Conservation (phyloP, 2,888 invertebrate species). For the Drosophila villosipedis region DNA sequence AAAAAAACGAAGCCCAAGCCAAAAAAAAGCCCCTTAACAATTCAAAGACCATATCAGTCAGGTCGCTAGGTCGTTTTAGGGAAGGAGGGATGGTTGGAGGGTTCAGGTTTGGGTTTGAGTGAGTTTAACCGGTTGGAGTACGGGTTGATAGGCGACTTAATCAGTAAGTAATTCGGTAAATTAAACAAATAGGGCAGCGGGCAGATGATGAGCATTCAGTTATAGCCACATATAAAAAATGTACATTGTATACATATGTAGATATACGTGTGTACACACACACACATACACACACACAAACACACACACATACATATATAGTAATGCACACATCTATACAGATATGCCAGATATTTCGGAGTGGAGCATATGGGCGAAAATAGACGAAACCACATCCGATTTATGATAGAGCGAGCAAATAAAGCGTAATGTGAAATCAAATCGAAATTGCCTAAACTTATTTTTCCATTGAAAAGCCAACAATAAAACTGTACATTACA, state of each 20-base stretch:
- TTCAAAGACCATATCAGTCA: slow-evolving; percentile 28
- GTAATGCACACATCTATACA: not conserved
- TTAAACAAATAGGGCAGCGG: slow-evolving; percentile 62
- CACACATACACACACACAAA: not conserved
- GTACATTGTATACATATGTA: slow-evolving; percentile 1
- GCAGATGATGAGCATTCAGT: slow-evolving; percentile 38
- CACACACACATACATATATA: not conserved
- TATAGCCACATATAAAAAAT: slow-evolving; percentile 21
- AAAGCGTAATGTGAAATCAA: slow-evolving; percentile 69
- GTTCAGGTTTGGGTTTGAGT: slow-evolving; percentile 10
- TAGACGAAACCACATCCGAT: slow-evolving; percentile 39
- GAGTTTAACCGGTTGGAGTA: not conserved
- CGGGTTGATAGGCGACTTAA: slow-evolving; percentile 55
- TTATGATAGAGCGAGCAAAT: slow-evolving; percentile 61
- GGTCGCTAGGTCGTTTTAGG: slow-evolving; percentile 32
- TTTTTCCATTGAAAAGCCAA: slow-evolving; percentile 36
- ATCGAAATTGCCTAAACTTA: slow-evolving; percentile 60
- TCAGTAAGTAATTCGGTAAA: slow-evolving; percentile 75
- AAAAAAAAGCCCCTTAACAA: slow-evolving; percentile 30
- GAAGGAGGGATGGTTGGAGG: slow-evolving; percentile 2
- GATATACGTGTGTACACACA: not conserved
- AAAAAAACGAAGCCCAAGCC: slow-evolving; percentile 27
- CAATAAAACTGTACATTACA: slow-evolving; percentile 14
- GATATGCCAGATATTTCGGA: slow-evolving; percentile 27
- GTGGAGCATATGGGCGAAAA: slow-evolving; percentile 61